Base-by-base conservation (phyloP, 2,797 vertebrate species). In the Huso huso region DNA sequence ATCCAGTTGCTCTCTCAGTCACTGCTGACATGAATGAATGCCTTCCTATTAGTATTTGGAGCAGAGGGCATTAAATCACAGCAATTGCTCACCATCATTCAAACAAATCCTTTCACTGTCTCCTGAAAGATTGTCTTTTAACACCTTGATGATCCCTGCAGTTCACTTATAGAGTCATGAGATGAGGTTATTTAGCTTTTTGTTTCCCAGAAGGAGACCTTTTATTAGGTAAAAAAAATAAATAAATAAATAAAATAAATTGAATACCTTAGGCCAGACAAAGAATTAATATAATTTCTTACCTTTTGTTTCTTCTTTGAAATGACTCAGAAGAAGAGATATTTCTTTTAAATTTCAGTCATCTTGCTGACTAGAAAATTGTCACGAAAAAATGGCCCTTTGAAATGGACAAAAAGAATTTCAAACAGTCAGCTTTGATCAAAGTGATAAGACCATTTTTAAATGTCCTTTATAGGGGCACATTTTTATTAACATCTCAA, bases 371-470 rank as follows among this genome's bases (percentile, higher is more conserved):
- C 52, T 10, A n/a, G n/a, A 55, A 55, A 55, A 10, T 55, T 9
- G 49, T 53, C 11, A 61, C 3, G 70, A 48, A 66, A 73, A 7
- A n/a, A n/a, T 10, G 52, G 67, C 68, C 69, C 53, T 66, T 67
- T 18, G 8, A 70, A 64, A 72, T 70, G 77, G 78, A 79, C 75
- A 76, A 76, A 80, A 7, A 69, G 76, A 78, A 81, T 85, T 83
- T 72, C 73, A 71, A 78, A 71, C 80, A 83, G 85, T 84, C 86
- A 84, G 77, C 80, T 87, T 82, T 82, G 69, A 87, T 89, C 83
- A 88, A 53, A 73, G 53, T 81, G 71, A 85, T 66, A 66, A 58
- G 78, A 76, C 77, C 73, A 23, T 68, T 70, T 18, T 69, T 65
- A 77, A 72, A 74, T 72, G 67, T 9, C 6, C 18, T 71, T 77